These are phyloP conservation scores for Anastrepha ludens DNA, from an alignment of 1,140 invertebrate species.

Conservation along the genomic window DNA sequence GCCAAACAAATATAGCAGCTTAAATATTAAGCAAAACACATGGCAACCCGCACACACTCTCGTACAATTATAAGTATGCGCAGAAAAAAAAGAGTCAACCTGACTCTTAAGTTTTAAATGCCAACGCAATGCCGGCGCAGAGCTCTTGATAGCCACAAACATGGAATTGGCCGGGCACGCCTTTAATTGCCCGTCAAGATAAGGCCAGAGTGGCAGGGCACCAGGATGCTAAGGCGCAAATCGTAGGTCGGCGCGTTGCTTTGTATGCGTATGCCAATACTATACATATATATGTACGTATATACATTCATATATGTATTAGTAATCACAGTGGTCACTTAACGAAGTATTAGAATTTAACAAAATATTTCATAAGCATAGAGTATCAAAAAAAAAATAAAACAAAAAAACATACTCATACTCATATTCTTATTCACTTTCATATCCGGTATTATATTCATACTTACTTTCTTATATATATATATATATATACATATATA, in stretches of 20 bases:
- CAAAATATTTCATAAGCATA: background rate
- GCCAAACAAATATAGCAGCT: constrained; percentile 18
- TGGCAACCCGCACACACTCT: background rate
- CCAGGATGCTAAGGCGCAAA: background rate
- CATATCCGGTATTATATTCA: background rate
- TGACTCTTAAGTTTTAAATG: background rate
- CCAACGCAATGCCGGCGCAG: constrained; percentile 15
- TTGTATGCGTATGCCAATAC: background rate
- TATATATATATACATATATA: too few species aligned
- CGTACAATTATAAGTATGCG: background rate
- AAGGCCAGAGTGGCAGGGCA: background rate
- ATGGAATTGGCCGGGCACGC: constrained; percentile 35
- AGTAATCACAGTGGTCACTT: too few species aligned
- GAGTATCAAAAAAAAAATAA: too few species aligned
- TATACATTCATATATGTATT: background rate
- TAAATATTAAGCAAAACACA: background rate
- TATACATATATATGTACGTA: background rate
- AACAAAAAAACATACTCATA: background rate
- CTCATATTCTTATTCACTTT: background rate
- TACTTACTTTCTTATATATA: background rate
- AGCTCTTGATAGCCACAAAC: constrained; percentile 6
- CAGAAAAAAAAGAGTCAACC: background rate
- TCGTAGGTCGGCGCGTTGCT: background rate
- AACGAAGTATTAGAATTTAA: too few species aligned
- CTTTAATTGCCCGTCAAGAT: constrained; percentile 55